phyloP scores from a whole-genome alignment of 1,140 invertebrate species.

The Drosophila rhopaloa region DNA sequence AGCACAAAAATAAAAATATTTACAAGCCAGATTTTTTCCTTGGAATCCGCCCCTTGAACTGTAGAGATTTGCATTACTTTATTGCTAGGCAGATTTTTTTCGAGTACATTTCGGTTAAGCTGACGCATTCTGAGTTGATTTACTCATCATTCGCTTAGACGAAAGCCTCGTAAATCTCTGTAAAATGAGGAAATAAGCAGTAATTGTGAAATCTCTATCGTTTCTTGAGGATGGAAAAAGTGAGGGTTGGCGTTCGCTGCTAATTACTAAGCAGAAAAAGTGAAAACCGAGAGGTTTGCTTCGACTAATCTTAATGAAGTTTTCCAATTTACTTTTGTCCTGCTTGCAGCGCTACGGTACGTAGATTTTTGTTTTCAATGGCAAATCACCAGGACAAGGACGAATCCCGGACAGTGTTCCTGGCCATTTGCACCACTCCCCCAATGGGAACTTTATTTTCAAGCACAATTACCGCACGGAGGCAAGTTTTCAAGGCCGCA shows the following conservation, averaged over 20 bases:
- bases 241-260: neutral
- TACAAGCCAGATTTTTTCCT: neutral
- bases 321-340: constrained; percentile 31
- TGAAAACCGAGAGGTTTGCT: constrained; percentile 15
- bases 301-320: constrained; percentile 40
- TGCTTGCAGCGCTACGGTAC: neutral
- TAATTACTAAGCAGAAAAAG: constrained; percentile 36
- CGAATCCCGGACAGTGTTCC: neutral
- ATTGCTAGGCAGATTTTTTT: constrained; percentile 6
- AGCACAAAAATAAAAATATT: constrained; percentile 3
- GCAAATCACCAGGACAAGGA: constrained; percentile 20
- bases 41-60: neutral
- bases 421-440: neutral
- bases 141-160: constrained; percentile 39
- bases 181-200: constrained; percentile 46
- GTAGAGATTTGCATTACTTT: neutral
- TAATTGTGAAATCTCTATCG: constrained; percentile 48
- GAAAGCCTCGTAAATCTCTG: constrained; percentile 33
- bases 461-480: constrained; percentile 45
- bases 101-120: constrained; percentile 20
- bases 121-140: constrained; percentile 26
- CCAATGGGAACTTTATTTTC: constrained; percentile 35
- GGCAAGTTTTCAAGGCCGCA: constrained; percentile 55
- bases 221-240: constrained; percentile 19
- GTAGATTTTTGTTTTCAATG: constrained; percentile 26